Conservation (phyloP, 2,888 invertebrate genomes). For the Cecidostiba fungosa region DNA sequence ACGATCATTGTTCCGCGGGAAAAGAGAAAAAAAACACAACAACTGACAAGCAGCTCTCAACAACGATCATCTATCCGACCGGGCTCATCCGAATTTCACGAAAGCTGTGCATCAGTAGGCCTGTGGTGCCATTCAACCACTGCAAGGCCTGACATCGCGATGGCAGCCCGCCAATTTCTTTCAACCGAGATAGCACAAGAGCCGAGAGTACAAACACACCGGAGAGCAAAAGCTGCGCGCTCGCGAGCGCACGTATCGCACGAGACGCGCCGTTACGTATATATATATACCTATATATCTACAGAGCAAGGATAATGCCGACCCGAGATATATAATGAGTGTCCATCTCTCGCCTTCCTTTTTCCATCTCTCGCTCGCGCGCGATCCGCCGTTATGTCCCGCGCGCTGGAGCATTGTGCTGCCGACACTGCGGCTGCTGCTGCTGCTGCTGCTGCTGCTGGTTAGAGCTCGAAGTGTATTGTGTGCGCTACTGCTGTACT, state of each 20-base stretch:
- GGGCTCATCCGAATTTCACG: slow-evolving; percentile 6
- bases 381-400: not conserved
- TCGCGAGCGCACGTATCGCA: not conserved
- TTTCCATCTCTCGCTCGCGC: not conserved
- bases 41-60: not conserved
- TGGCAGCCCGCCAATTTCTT: slow-evolving; percentile 14
- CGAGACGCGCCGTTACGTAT: not conserved
- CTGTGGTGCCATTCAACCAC: not conserved
- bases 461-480: not conserved
- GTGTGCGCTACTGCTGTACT: no score
- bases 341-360: slow-evolving; percentile 4
- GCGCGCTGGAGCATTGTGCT: not conserved
- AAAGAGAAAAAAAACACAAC: not conserved
- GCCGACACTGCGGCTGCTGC: not conserved
- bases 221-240: not conserved
- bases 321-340: slow-evolving; percentile 8
- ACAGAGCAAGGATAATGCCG: not conserved
- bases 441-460: slow-evolving; percentile 1
- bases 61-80: not conserved
- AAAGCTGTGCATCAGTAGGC: not conserved
- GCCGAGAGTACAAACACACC: not conserved
- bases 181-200: not conserved
- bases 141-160: not conserved
- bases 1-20: not conserved
- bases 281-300: not conserved